phyloP scores from a whole-genome alignment of 2,113 vertebrate genomes.

The Dolichotis patagonum region DNA sequence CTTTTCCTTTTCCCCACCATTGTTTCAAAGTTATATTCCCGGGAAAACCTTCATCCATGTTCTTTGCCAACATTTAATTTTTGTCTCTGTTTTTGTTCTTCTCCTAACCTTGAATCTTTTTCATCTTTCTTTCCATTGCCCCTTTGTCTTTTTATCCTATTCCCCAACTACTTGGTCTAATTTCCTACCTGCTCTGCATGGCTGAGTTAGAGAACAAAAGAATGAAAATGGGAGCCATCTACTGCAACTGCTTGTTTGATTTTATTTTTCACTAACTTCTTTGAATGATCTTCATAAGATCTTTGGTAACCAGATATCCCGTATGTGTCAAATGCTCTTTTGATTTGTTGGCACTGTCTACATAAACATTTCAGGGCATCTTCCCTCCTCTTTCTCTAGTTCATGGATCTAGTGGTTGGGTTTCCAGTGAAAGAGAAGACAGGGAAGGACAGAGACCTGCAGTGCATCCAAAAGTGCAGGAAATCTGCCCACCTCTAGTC shows the following conservation, averaged over 20 bases:
- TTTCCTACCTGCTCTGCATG: slow-evolving; percentile 50
- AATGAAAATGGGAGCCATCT: slow-evolving; percentile 40
- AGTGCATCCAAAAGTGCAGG: not conserved
- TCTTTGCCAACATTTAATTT: not conserved
- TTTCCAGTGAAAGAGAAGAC: slow-evolving; percentile 19
- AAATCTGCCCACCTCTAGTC: not conserved
- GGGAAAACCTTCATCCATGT: not conserved
- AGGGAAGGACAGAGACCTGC: slow-evolving; percentile 20
- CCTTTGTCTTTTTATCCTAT: not conserved
- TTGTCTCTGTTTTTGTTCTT: not conserved
- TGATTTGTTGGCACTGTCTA: slow-evolving; percentile 58
- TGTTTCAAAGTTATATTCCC: not conserved
- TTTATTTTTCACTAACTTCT: slow-evolving; percentile 56
- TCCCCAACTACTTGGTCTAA: slow-evolving; percentile 28
- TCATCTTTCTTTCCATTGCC: not conserved
- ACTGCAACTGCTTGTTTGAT: slow-evolving; percentile 65
- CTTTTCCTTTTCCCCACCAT: not conserved
- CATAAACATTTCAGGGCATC: slow-evolving; percentile 51
- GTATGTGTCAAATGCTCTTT: slow-evolving; percentile 73
- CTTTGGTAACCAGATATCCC: slow-evolving; percentile 63
- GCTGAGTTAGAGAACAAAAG: slow-evolving; percentile 65
- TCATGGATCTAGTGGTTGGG: not conserved
- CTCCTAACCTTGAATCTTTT: not conserved
- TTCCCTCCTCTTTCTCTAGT: slow-evolving; percentile 38
- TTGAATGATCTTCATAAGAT: slow-evolving; percentile 70